phyloP scores from a whole-genome alignment of 2,888 invertebrate species.

The Hydriomena furcata region DNA sequence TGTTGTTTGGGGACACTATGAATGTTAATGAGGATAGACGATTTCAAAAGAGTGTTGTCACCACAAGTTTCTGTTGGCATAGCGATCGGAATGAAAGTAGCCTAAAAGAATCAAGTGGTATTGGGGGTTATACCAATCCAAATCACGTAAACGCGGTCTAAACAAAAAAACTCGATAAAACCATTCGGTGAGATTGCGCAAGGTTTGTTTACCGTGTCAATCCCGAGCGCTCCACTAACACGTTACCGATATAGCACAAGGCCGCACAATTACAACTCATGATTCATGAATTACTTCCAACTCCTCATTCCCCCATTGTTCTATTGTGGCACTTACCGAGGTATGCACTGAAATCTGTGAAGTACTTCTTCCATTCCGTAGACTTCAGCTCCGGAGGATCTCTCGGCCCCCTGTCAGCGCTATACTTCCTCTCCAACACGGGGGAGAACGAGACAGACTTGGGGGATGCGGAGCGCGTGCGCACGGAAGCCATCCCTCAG shows the following conservation, averaged over 20 bases:
- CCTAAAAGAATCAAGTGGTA: not conserved
- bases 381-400: slow-evolving; percentile 65
- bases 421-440: slow-evolving; percentile 83
- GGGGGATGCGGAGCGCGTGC: slow-evolving; percentile 86
- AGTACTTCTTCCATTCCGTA: slow-evolving; percentile 77
- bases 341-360: slow-evolving; percentile 79
- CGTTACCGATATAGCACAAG: slow-evolving; percentile 77
- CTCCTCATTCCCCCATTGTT: slow-evolving; percentile 29
- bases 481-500: slow-evolving; percentile 83
- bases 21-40: not conserved
- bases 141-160: slow-evolving; percentile 22
- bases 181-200: slow-evolving; percentile 62
- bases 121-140: not conserved
- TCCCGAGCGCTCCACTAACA: slow-evolving; percentile 73
- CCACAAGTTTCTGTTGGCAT: not conserved
- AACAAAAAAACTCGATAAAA: slow-evolving; percentile 32
- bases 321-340: slow-evolving; percentile 69
- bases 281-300: slow-evolving; percentile 60
- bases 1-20: not conserved
- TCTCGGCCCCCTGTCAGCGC: slow-evolving; percentile 65
- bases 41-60: not conserved
- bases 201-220: slow-evolving; percentile 71
- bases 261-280: slow-evolving; percentile 64
- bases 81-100: not conserved
- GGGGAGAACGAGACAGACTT: slow-evolving; percentile 86